Evolutionary conservation across 2,797 vertebrate genomes (phyloP).

Genomic region (Remorina albescens): DNA sequence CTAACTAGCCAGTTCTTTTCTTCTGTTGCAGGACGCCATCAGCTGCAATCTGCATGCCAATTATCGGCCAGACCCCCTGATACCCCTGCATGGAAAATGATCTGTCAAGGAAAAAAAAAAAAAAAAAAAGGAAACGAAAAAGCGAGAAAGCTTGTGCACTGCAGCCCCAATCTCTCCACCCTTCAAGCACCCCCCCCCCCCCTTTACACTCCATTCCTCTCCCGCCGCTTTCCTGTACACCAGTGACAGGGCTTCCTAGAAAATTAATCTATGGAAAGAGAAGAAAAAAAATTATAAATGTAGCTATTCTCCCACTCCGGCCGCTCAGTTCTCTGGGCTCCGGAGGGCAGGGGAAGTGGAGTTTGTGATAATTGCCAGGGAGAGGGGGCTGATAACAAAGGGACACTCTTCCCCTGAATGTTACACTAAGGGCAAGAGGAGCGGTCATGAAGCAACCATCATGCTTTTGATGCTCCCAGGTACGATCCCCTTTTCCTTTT

Average conservation of each 20-base stretch:
- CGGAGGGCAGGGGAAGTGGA: constrained; percentile 86
- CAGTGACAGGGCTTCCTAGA: constrained; percentile 88
- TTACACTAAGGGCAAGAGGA: constrained; percentile 86
- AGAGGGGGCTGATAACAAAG: constrained; percentile 85
- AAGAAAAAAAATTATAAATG: constrained; percentile 89
- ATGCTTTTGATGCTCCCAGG: constrained; percentile 74
- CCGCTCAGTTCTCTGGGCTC: constrained; percentile 83
- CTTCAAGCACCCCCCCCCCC: constrained; percentile 34
- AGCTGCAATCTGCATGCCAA: constrained; percentile 99
- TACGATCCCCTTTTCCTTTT: constrained; percentile 66
- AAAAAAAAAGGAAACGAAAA: constrained; percentile 66
- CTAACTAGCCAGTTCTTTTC: constrained; percentile 95
- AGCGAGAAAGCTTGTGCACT: constrained; percentile 80
- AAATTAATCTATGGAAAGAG: constrained; percentile 90
- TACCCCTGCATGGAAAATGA: constrained; percentile 97
- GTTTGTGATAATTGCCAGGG: constrained; percentile 88
- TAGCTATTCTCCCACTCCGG: constrained; percentile 86
- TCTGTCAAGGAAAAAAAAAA: constrained; percentile 89
- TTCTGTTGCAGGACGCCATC: constrained; percentile 93
- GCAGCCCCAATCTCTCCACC: constrained; percentile 82
- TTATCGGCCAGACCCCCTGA: constrained; percentile 99
- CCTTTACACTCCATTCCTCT: constrained; percentile 71
- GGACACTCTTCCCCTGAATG: constrained; percentile 85
- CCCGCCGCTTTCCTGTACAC: constrained; percentile 77
- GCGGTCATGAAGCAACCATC: constrained; percentile 77